phyloP scores from a whole-genome alignment of 2,113 vertebrate species.

The Dendropsophus ebraccatus region DNA sequence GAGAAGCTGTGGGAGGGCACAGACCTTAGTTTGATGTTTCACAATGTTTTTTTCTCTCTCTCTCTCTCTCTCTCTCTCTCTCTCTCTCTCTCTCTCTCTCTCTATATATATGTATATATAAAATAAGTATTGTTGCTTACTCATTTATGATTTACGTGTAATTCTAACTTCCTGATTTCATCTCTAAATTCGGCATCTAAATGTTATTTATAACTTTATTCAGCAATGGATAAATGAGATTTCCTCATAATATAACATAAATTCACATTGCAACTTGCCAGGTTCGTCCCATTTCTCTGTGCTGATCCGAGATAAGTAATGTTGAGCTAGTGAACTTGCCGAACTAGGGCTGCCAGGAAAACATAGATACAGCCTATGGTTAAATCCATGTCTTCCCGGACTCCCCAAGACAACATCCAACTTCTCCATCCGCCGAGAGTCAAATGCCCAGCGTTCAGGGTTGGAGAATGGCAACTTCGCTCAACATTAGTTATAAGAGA shows the following conservation, averaged over 20 bases:
- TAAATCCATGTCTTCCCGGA: too few species aligned
- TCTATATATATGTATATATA: neutral
- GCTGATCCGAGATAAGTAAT: neutral
- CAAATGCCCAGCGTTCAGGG: too few species aligned
- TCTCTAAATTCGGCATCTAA: neutral
- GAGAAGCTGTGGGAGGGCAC: too few species aligned
- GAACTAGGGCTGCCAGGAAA: neutral
- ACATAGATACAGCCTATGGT: too few species aligned
- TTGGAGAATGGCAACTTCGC: too few species aligned
- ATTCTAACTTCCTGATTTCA: constrained; percentile 1
- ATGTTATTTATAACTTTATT: constrained; percentile 23
- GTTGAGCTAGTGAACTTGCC: neutral
- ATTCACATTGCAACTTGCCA: too few species aligned
- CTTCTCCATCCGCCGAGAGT: too few species aligned
- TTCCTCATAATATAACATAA: neutral
- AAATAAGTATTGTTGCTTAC: neutral
- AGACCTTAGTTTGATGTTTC: too few species aligned
- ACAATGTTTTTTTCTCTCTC: neutral
- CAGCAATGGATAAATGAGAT: neutral
- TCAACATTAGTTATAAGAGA: too few species aligned
- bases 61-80: too few species aligned
- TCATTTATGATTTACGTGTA: constrained; percentile 6
- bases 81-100: too few species aligned
- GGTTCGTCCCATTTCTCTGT: neutral
- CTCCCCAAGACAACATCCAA: too few species aligned